phyloP scores from a whole-genome alignment of 1,140 invertebrate species.

The Micrasema minimum region DNA sequence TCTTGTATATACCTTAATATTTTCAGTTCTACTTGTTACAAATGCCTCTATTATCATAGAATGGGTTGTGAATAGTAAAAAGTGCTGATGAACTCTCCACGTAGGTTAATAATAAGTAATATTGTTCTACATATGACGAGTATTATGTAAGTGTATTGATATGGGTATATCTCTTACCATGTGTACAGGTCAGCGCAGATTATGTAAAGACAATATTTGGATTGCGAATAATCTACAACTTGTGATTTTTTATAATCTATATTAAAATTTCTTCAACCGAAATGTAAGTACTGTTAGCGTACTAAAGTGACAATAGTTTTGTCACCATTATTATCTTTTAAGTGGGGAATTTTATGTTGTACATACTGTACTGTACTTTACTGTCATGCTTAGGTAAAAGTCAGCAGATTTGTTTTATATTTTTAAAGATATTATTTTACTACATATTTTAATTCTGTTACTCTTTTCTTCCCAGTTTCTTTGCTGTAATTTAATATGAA shows the following conservation, averaged over 20 bases:
- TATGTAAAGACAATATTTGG: slow-evolving; percentile 42
- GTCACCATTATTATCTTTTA: no score
- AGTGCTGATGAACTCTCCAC: slow-evolving; percentile 46
- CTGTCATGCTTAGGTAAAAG: no score
- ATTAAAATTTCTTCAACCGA: slow-evolving; percentile 27
- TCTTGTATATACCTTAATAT: slow-evolving; percentile 39
- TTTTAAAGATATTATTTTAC: no score
- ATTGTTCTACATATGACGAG: slow-evolving; percentile 2
- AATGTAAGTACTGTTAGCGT: slow-evolving; percentile 5
- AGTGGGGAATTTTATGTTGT: background rate
- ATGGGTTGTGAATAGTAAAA: slow-evolving; percentile 53
- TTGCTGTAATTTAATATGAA: no score
- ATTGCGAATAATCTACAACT: slow-evolving; percentile 40
- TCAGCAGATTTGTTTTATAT: no score
- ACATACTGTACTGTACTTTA: no score
- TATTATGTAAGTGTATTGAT: slow-evolving; percentile 11
- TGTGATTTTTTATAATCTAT: slow-evolving; percentile 41
- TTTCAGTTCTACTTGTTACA: slow-evolving; percentile 47
- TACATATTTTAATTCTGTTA: no score
- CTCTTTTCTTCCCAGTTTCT: no score
- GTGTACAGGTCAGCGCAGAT: slow-evolving; percentile 34
- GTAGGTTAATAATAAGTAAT: slow-evolving; percentile 20
- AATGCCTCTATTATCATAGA: slow-evolving; percentile 51
- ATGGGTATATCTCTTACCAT: slow-evolving; percentile 10
- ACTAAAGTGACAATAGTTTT: background rate